Percentiles rank a stretch among this genome's conserved stretches.
Conservation (phyloP, 1,140 invertebrate genomes). For the Meloidogyne floridensis region DNA sequence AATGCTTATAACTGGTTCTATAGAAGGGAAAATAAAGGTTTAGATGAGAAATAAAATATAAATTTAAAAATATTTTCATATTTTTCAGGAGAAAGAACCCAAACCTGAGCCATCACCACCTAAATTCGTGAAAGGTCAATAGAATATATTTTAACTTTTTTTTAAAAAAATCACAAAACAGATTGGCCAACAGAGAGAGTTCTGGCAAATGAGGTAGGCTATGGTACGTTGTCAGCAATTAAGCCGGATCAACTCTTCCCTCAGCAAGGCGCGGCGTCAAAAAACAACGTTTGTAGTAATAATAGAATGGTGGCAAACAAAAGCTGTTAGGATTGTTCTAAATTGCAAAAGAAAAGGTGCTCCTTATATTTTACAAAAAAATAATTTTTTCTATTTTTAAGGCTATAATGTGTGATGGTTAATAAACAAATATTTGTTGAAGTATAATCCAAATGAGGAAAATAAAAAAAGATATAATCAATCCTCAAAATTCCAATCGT, state of each 20-base stretch:
- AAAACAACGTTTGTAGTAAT: background rate
- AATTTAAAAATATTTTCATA: background rate
- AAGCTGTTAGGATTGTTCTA: background rate
- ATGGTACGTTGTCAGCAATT: background rate
- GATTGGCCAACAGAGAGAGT: background rate
- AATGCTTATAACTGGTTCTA: slow-evolving; percentile 89
- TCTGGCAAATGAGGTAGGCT: background rate
- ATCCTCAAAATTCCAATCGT: too few relatives aligned
- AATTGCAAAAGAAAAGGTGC: background rate
- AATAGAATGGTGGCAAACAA: background rate
- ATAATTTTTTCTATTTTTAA: background rate
- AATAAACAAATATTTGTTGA: too few relatives aligned
- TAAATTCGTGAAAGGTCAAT: background rate
- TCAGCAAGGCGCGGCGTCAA: background rate
- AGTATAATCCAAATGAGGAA: too few relatives aligned
- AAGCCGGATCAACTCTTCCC: background rate
- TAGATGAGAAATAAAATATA: background rate
- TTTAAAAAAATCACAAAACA: background rate
- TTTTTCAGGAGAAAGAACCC: background rate
- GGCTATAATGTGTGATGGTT: background rate
- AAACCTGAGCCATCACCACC: background rate
- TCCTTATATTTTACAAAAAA: background rate
- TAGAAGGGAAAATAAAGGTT: slow-evolving; percentile 81
- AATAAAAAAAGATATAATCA: too few relatives aligned
- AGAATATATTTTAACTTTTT: too few relatives aligned